These are phyloP conservation scores for Fregetta grallaria DNA, from an alignment of 2,113 vertebrate species.

Conservation along the genomic window DNA sequence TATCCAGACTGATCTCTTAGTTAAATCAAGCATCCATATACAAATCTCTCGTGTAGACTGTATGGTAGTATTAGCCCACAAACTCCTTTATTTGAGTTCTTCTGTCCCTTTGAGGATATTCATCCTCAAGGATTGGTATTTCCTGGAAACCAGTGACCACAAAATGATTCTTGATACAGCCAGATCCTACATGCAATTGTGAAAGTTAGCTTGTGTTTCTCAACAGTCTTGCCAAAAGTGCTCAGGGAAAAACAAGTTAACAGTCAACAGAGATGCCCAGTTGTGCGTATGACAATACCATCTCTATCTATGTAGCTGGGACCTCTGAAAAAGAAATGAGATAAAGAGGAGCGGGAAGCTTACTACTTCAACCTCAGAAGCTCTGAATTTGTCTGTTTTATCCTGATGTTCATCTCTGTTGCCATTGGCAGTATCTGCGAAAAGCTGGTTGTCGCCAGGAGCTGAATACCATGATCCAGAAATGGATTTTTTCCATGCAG, in stretches of 20 bases:
- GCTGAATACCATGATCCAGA: neutral
- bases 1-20: neutral
- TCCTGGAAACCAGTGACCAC: neutral
- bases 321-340: neutral
- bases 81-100: neutral
- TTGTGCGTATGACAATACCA: neutral
- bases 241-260: neutral
- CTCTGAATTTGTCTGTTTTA: neutral
- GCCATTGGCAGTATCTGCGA: neutral
- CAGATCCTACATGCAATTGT: neutral
- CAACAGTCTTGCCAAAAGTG: neutral
- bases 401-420: neutral
- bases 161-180: neutral
- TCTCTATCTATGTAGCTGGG: neutral
- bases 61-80: neutral
- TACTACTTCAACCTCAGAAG: neutral
- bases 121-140: neutral
- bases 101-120: neutral
- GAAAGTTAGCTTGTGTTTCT: neutral
- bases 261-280: neutral
- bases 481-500: neutral
- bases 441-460: neutral
- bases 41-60: neutral
- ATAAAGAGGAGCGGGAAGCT: neutral
- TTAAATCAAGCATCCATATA: neutral